Conservation (phyloP, 1,140 invertebrate genomes). For the Bombus confusus region DNA sequence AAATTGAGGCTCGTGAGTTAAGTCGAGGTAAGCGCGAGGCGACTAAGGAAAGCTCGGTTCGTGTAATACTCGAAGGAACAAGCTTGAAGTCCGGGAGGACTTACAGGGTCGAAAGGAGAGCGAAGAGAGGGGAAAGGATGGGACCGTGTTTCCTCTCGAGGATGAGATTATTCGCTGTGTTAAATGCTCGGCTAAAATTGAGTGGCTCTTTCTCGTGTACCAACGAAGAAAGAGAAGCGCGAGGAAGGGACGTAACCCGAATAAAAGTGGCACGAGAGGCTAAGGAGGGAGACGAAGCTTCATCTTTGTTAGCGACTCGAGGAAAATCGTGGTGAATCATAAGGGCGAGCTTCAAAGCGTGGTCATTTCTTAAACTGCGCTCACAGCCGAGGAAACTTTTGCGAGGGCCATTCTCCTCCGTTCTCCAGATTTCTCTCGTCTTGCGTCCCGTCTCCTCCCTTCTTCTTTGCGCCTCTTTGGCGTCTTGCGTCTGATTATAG, state of each 20-base stretch:
- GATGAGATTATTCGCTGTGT: constrained; percentile 50
- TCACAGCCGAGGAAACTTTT: constrained; percentile 24
- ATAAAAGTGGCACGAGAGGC: constrained; percentile 18
- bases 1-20: constrained; percentile 26
- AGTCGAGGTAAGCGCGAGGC: constrained; percentile 17
- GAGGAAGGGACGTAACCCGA: background rate
- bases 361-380: constrained; percentile 66
- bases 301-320: constrained; percentile 65
- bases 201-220: constrained; percentile 31
- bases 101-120: background rate
- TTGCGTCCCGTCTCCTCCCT: too few relatives aligned
- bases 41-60: constrained; percentile 35
- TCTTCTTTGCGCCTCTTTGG: background rate
- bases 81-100: constrained; percentile 23
- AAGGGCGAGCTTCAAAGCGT: constrained; percentile 63
- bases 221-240: constrained; percentile 10
- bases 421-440: background rate
- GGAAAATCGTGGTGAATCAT: constrained; percentile 53
- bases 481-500: background rate
- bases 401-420: background rate
- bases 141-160: constrained; percentile 24
- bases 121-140: background rate
- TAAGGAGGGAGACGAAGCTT: constrained; percentile 59
- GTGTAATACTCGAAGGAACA: constrained; percentile 39
- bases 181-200: constrained; percentile 64